Evolutionary conservation across 2,888 invertebrate species (phyloP), one percentile per base, ranked within the genome.

Genomic region (Pristionchus entomophagus): DNA sequence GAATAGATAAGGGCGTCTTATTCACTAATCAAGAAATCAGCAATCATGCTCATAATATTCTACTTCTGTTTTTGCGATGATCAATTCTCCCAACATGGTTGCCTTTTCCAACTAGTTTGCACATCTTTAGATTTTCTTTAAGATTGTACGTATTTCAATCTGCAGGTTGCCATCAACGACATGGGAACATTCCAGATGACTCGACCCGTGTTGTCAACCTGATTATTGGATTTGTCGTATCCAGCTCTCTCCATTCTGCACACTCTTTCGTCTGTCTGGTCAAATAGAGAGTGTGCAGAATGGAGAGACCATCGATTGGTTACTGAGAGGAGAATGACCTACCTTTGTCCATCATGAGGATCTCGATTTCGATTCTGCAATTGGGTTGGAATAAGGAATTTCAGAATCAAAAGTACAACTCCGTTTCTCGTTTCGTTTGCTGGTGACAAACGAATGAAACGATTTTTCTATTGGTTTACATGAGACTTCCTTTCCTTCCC

Each of bases 301-400:
- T 65, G 32, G 19, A 35, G 35, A 32, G 38, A 6, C 6, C 19
- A 2, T 26, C n/a, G 26, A 17, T 45, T 38, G 22, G 45, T 35
- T 62, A 10, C 10, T 19, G 0, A 4, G 32, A 62, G 32, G 32
- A 35, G 14, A 19, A 2, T n/a, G 29, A 51, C n/a, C 3, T 29
- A 80, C 78, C 78, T 80, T 80, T 80, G 51, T 80, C 78, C 78
- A 80, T 80, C 78, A 80, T 80, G 8, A 80, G 78, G 29, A 32
- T 29, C 35, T 80, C 78, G 35, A 80, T 80, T 17, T 80, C 78
- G 49, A 80, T 80, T 8, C 78, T 80, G 78, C 22, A 80, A 80
- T 29, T 1, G 29, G 22, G 26, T 22, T n/a, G n/a, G n/a, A n/a
- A n/a, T n/a, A n/a, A n/a, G n/a, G n/a, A n/a, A n/a, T n/a, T n/a